These are phyloP conservation scores for Triplophysa yarkandensis DNA, from an alignment of 2,797 vertebrate genomes.

Conservation along the genomic window DNA sequence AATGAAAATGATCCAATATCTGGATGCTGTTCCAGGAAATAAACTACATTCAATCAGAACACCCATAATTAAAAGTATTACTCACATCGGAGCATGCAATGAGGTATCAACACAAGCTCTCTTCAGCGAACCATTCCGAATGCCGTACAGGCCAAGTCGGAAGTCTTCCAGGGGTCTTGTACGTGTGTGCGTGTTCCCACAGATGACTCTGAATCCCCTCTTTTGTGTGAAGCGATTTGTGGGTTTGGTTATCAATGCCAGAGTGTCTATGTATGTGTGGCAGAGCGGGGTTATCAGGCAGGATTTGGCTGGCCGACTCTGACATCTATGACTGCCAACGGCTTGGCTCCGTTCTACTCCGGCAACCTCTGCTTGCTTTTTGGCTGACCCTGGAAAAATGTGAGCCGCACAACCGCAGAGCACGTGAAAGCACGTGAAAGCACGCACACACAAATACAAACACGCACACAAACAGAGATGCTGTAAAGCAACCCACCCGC, in stretches of 20 bases:
- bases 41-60: constrained; percentile 70
- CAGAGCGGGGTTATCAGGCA: constrained; percentile 25
- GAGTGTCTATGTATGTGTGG: constrained; percentile 19
- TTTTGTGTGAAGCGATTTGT: constrained; percentile 41
- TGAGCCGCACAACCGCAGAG: constrained; percentile 69
- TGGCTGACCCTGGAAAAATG: constrained; percentile 71
- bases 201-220: constrained; percentile 20
- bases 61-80: constrained; percentile 79
- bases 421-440: too few relatives aligned
- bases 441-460: constrained; percentile 34
- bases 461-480: constrained; percentile 59
- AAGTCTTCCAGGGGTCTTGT: constrained; percentile 56
- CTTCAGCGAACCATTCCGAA: constrained; percentile 58
- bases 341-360: constrained; percentile 47
- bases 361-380: constrained; percentile 57
- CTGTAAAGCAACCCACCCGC: constrained; percentile 40
- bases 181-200: constrained; percentile 30
- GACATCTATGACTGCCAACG: constrained; percentile 56
- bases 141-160: constrained; percentile 57
- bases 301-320: constrained; percentile 12
- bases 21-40: constrained; percentile 71
- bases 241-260: constrained; percentile 32
- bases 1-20: constrained; percentile 72
- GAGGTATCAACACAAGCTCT: constrained; percentile 70
- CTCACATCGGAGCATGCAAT: constrained; percentile 73